Evolutionary conservation across 2,888 invertebrate species (phyloP).

Genomic region (Nephrocerus scutellatus): DNA sequence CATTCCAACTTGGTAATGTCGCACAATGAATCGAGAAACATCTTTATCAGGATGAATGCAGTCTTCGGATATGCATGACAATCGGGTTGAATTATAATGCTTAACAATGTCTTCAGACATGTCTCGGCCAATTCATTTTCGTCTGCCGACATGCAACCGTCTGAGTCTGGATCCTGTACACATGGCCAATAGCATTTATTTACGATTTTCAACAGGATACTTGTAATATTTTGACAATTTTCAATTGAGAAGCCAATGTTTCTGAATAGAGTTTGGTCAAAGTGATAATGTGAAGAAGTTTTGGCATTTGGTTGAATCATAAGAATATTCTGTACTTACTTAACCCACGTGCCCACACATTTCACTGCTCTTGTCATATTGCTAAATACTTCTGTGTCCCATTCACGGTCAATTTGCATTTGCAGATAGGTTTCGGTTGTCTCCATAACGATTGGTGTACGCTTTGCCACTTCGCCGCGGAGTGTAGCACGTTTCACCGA

Average conservation of each 20-base stretch:
- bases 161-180: conserved; percentile 46
- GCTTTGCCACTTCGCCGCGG: conserved; percentile 41
- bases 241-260: conserved; percentile 44
- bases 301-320: background rate
- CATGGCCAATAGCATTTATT: conserved; percentile 48
- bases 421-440: conserved; percentile 41
- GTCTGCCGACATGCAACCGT: conserved; percentile 51
- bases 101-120: conserved; percentile 56
- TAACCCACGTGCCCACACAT: conserved; percentile 59
- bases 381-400: conserved; percentile 48
- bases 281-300: background rate
- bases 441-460: conserved; percentile 39
- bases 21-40: conserved; percentile 54
- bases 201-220: conserved; percentile 45
- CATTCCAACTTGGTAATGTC: conserved; percentile 51
- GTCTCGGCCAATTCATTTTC: conserved; percentile 56
- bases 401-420: conserved; percentile 36
- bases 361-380: conserved; percentile 53
- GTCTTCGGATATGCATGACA: conserved; percentile 55
- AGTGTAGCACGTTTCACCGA: conserved; percentile 42
- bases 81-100: conserved; percentile 53
- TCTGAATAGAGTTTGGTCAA: conserved; percentile 22
- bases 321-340: conserved; percentile 33
- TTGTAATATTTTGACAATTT: conserved; percentile 39
- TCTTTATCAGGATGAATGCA: conserved; percentile 54